phyloP scores from a whole-genome alignment of 2,797 vertebrate genomes.

The Danio choprae region DNA sequence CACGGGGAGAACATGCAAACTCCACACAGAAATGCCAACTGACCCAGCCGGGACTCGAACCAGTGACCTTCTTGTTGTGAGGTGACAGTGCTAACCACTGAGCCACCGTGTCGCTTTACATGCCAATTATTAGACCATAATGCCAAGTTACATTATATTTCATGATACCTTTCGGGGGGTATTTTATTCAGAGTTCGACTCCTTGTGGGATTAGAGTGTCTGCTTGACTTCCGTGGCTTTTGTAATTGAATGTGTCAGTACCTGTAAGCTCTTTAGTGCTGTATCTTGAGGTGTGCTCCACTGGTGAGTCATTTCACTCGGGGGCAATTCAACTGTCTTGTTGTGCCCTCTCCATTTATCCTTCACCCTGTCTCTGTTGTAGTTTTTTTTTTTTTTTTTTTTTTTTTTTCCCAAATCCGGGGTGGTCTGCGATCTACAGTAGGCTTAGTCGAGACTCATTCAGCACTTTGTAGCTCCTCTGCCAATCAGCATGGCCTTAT shows the following conservation, averaged over 20 bases:
- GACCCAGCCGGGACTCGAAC: too few relatives aligned
- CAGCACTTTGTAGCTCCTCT: slow-evolving; percentile 60
- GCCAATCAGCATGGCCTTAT: slow-evolving; percentile 58
- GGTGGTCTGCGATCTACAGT: slow-evolving; percentile 59
- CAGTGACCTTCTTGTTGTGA: too few relatives aligned
- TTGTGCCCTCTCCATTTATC: slow-evolving; percentile 53
- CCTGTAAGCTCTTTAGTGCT: slow-evolving; percentile 56
- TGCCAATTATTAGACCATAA: neutral
- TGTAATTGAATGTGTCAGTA: slow-evolving; percentile 59
- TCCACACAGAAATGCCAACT: too few relatives aligned
- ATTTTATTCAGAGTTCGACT: slow-evolving; percentile 53
- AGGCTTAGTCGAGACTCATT: slow-evolving; percentile 62
- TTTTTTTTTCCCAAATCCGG: slow-evolving; percentile 1
- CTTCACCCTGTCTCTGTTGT: slow-evolving; percentile 34
- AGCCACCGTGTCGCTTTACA: too few relatives aligned
- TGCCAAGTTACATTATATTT: slow-evolving; percentile 24
- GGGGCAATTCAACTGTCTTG: slow-evolving; percentile 50
- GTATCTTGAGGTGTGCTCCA: slow-evolving; percentile 50
- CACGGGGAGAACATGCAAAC: too few relatives aligned
- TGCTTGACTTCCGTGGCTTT: slow-evolving; percentile 50
- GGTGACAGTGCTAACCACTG: too few relatives aligned
- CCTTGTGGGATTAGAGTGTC: slow-evolving; percentile 56
- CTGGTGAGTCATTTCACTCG: slow-evolving; percentile 59
- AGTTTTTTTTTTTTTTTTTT: neutral
- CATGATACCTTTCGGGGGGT: slow-evolving; percentile 18